Evolutionary conservation across 2,113 vertebrate genomes (phyloP), one percentile per base, ranked within the genome.

Genomic region (Butorides virescens): DNA sequence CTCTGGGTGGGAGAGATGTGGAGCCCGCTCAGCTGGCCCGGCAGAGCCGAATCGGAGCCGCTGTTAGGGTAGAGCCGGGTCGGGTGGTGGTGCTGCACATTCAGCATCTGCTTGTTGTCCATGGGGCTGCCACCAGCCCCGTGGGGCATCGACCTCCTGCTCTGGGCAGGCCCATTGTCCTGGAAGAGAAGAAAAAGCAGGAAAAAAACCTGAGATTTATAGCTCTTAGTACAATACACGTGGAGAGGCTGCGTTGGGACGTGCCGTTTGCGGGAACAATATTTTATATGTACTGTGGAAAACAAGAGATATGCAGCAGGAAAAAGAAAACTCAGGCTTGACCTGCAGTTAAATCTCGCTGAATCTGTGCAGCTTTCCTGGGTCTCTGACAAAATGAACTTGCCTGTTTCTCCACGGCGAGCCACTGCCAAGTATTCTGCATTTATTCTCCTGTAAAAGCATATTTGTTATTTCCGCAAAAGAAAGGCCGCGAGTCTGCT

Each of bases 21-120:
- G 81, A 99, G 98, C 52, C 97, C 92, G 7, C 98, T 98, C 98
- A 99, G 98, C 96, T 99, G 99, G 95, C 97, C 97, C 0, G 98
- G 98, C 59, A 99, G 97, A 23, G 87, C 94, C 12, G 97, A 34
- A 68, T 99, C 98, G 4, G 95, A 97, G 34, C 98, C 98, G 97
- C 93, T 97, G 94, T 98, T 98, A 2, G 78, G 7, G 3, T 98
- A 98, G 22, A 99, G 98, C 83, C 97, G 97, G 7, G 98, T 92
- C 1, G 99, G 98, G 65, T 98, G 99, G 93, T 99, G 98, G 58
- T 99, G 99, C 86, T 98, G 98, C 80, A 92, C 52, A 50, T 97
- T 99, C 92, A 98, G 82, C 95, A 97, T 85, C 90, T 97, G 97
- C 93, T 98, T 97, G 66, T 63, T 97, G 11, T 99, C 99, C 86